These are phyloP conservation scores for Vultur gryphus DNA, from an alignment of 2,797 vertebrate genomes.

Conservation along the genomic window DNA sequence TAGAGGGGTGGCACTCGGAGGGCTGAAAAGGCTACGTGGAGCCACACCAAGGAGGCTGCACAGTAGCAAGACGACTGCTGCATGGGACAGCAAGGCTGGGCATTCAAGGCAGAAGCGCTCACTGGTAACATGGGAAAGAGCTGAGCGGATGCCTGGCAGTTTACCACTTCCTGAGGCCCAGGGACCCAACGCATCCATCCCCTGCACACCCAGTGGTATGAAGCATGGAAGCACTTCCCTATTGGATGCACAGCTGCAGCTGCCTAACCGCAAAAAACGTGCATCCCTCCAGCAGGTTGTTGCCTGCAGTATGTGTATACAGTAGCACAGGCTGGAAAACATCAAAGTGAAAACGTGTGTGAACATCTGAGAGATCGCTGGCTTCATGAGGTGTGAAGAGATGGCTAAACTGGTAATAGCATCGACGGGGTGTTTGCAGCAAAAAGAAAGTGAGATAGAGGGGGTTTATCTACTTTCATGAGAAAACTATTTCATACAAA, in stretches of 20 bases:
- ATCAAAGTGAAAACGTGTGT: neutral
- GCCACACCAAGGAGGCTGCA: neutral
- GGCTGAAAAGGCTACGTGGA: neutral
- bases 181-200: accelerated
- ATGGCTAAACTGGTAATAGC: neutral
- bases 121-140: neutral
- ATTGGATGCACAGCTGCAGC: neutral
- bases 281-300: neutral
- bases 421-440: neutral
- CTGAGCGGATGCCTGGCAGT: neutral
- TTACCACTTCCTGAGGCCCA: neutral
- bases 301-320: neutral
- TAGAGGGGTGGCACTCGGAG: accelerated
- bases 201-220: too few relatives aligned
- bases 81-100: neutral
- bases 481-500: neutral
- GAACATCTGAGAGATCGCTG: accelerated
- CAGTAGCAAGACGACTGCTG: neutral
- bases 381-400: neutral
- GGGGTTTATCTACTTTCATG: neutral
- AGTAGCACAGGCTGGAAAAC: neutral
- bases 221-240: neutral
- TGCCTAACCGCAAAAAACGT: neutral
- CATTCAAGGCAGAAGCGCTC: neutral
- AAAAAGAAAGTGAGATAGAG: neutral